Evolutionary conservation across 2,113 vertebrate species (phyloP), one percentile per base, ranked within the genome.

Genomic region (Murina feae): DNA sequence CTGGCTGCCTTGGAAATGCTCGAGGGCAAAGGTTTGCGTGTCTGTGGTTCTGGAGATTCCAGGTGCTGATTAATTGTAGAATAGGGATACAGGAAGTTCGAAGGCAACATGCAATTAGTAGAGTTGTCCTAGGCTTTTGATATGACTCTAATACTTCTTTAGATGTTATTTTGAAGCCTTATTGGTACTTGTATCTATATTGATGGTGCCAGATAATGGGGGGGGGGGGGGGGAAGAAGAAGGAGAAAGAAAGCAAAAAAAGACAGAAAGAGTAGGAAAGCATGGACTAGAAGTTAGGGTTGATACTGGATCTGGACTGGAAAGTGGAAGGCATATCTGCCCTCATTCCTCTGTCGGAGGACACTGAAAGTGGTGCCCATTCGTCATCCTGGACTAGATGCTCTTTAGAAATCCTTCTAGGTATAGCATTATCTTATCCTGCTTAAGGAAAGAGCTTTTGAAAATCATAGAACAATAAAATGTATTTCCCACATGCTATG

Each of bases 381-480:
- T 89, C 81, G n/a, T 76, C 78, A 74, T n/a, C 35, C 4, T 87
- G 65, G 71, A 55, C n/a, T 39, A 86, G n/a, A 78, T 47, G 28
- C n/a, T 69, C 42, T 82, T 95, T 81, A 86, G 63, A 66, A 95
- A 74, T 82, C 25, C 30, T 91, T 81, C 60, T 66, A 58, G 23
- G 68, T 86, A 42, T 60, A n/a, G 35, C n/a, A 51, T 84, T 71
- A 69, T 49, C 39, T 74, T 60, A 55, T 44, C 16, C 16, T 80
- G 68, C 51, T 89, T 96, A 86, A 74, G 39, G 20, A 92, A 95
- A 79, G 68, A 71, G 12, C 6, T 90, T 93, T 93, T 79, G 47
- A 83, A 94, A 90, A 78, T 69, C 49, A 39, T 20, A 88, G 60
- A 86, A 93, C 1, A 74, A 76, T 74, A 86, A 42, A 85, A 65